Evolutionary conservation across 2,113 vertebrate species (phyloP).

Genomic region (Elephantulus edwardii): DNA sequence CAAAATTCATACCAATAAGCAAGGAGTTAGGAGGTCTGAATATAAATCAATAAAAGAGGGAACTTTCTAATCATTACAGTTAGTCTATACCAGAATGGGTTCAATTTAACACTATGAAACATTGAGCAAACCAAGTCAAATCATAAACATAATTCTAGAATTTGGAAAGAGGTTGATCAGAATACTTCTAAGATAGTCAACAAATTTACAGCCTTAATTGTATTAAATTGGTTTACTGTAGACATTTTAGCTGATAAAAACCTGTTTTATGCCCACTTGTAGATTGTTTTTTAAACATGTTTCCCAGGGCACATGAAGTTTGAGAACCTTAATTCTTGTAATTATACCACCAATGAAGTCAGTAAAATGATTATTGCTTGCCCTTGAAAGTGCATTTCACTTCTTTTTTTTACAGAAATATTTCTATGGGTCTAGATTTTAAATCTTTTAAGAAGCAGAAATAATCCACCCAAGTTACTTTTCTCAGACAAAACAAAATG

Average conservation of each 20-base stretch:
- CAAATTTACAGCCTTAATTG: constrained; percentile 3
- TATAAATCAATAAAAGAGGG: background rate
- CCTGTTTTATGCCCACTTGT: background rate
- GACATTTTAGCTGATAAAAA: constrained; percentile 17
- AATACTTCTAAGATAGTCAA: background rate
- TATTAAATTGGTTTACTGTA: background rate
- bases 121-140: background rate
- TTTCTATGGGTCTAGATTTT: background rate
- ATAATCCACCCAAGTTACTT: background rate
- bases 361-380: background rate
- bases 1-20: background rate
- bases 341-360: background rate
- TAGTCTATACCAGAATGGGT: background rate
- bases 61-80: background rate
- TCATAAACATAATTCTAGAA: background rate
- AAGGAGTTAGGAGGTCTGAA: background rate
- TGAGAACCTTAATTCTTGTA: background rate
- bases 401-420: background rate
- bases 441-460: constrained; percentile 24
- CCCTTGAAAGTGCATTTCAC: constrained; percentile 24
- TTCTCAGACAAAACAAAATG: background rate
- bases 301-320: background rate
- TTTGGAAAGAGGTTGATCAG: background rate
- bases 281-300: background rate
- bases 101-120: background rate